Conservation (phyloP, 1,140 invertebrate species). For the Acyrthosiphon pisum region DNA sequence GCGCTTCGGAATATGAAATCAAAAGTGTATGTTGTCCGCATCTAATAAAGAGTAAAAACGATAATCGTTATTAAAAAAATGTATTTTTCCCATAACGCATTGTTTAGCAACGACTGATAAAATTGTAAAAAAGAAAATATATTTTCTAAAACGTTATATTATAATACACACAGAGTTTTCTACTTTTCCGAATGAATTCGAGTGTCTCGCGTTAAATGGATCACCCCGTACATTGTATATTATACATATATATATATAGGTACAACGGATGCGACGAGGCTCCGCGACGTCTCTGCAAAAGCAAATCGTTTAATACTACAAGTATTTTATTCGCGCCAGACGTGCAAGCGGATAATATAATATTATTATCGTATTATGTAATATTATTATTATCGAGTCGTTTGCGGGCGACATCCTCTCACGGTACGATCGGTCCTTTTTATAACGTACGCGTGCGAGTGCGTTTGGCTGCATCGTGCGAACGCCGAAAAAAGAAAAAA, state of each 20-base stretch:
- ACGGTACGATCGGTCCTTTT: background rate
- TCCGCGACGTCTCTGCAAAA: background rate
- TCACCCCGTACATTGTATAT: background rate
- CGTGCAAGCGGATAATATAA: background rate
- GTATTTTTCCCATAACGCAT: too few relatives aligned
- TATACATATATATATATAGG: too few relatives aligned
- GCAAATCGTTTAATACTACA: constrained; percentile 55
- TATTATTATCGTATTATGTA: background rate
- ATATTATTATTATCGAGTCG: background rate
- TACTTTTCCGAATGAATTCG: too few relatives aligned
- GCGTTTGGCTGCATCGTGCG: background rate
- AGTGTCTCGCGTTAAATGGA: too few relatives aligned
- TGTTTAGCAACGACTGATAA: too few relatives aligned
- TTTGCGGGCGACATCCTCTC: background rate
- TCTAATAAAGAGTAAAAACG: too few relatives aligned
- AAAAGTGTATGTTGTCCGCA: too few relatives aligned
- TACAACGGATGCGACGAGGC: background rate
- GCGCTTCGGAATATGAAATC: too few relatives aligned
- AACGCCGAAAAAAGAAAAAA: background rate
- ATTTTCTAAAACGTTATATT: too few relatives aligned
- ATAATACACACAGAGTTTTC: too few relatives aligned
- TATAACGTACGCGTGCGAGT: background rate
- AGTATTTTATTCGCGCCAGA: background rate
- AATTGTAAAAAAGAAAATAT: too few relatives aligned
- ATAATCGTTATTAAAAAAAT: too few relatives aligned